Evolutionary conservation across 2,888 invertebrate genomes (phyloP).

Genomic region (Neria commutata): DNA sequence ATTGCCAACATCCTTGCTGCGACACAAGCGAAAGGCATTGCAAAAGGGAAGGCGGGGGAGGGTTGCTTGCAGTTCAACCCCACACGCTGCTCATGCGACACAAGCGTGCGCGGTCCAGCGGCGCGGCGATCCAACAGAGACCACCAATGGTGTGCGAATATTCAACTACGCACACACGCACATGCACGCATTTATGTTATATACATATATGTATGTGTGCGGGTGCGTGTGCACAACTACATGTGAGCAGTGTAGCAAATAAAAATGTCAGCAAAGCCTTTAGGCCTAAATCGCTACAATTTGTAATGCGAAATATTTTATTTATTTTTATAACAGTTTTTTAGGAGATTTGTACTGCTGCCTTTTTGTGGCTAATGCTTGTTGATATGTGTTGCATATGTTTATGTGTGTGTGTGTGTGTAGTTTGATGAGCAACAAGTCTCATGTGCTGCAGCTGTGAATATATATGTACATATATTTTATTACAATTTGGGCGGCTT

Average conservation of each 20-base stretch:
- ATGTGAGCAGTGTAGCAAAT: constrained; percentile 11
- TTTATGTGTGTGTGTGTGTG: constrained; percentile 34
- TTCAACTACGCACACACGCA: no score
- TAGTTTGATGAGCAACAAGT: not conserved
- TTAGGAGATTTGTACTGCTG: constrained; percentile 29
- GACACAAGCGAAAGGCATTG: not conserved
- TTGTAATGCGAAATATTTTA: constrained; percentile 54
- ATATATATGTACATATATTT: constrained; percentile 23
- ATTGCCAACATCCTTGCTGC: constrained; percentile 21
- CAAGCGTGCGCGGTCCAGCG: not conserved
- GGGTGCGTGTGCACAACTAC: constrained; percentile 4
- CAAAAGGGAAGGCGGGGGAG: not conserved
- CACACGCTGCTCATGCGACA: not conserved
- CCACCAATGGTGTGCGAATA: constrained; percentile 35
- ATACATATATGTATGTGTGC: not conserved
- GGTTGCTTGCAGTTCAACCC: not conserved
- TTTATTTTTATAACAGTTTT: constrained; percentile 40
- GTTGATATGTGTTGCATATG: constrained; percentile 32
- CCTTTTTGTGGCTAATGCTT: constrained; percentile 9
- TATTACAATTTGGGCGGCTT: no score
- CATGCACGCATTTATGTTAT: no score
- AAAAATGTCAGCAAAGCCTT: constrained; percentile 15
- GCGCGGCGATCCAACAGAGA: constrained; percentile 13
- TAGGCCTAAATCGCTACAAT: constrained; percentile 48
- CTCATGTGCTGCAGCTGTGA: not conserved